These are phyloP conservation scores for Felis chaus DNA, from an alignment of 2,113 vertebrate genomes.

Conservation along the genomic window DNA sequence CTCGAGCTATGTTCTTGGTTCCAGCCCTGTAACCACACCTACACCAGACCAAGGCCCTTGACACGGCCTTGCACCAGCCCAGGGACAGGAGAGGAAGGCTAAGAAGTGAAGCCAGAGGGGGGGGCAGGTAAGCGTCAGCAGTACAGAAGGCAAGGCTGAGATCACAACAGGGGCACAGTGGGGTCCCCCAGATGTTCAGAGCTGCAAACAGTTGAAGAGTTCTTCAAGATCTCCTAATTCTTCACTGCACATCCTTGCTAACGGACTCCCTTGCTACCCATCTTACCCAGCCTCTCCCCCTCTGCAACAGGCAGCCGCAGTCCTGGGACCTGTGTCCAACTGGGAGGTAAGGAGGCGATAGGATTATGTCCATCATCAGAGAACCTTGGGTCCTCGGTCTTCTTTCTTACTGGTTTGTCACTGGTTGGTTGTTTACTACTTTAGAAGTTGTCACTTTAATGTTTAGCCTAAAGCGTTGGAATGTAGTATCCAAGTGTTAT, in stretches of 20 bases:
- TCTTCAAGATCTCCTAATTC: not conserved
- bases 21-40: not conserved
- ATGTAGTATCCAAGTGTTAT: not conserved
- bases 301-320: not conserved
- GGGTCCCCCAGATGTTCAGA: not conserved
- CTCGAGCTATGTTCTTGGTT: not conserved
- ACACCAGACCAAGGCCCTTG: not conserved
- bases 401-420: not conserved
- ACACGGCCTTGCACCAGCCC: not conserved
- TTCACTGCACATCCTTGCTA: not conserved
- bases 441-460: not conserved
- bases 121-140: fast-evolving
- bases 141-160: not conserved
- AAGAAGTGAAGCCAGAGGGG: not conserved
- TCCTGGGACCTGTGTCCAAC: not conserved
- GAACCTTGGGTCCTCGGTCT: not conserved
- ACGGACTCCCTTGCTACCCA: not conserved
- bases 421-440: not conserved
- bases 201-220: not conserved
- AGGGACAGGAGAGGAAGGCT: not conserved
- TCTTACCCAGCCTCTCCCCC: not conserved
- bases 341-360: not conserved
- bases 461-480: not conserved
- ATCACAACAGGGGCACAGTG: not conserved
- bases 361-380: not conserved